A percentile compares a stretch with the other conserved stretches of the same genome.
phyloP scores from a whole-genome alignment of 30 jellyfish, hydroid and myxozoan species.

The Aurelia sp. region DNA sequence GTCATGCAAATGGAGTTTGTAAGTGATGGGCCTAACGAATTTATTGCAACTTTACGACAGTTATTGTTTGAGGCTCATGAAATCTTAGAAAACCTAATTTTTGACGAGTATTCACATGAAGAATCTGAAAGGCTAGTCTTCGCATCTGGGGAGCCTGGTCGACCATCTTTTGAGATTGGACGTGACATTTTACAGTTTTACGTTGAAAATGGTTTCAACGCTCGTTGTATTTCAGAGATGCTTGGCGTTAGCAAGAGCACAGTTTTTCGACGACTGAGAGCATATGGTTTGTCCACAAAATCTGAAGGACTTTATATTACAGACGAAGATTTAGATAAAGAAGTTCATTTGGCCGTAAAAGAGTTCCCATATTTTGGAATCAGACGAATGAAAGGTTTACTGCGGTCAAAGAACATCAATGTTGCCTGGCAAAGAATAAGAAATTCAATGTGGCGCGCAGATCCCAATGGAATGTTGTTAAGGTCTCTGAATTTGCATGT shows the following conservation, averaged over 20 bases:
- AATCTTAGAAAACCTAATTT: too few species aligned
- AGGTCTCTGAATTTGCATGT: conserved; percentile 13
- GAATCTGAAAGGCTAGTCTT: background rate
- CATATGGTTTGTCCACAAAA: conserved; percentile 31
- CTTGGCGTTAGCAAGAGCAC: conserved; percentile 49
- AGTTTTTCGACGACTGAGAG: conserved; percentile 30
- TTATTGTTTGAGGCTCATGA: background rate
- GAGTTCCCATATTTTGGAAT: conserved; percentile 30
- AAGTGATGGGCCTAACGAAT: conserved; percentile 16
- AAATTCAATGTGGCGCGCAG: conserved; percentile 50
- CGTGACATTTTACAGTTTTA: conserved; percentile 17
- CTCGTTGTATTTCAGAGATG: conserved; percentile 25
- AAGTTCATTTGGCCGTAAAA: conserved; percentile 22
- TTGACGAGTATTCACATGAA: too few species aligned
- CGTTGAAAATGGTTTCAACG: conserved; percentile 31
- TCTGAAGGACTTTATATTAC: conserved; percentile 7
- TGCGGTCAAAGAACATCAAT: conserved; percentile 20
- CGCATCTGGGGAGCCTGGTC: conserved; percentile 49
- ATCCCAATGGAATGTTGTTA: conserved; percentile 26
- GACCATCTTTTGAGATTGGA: conserved; percentile 28
- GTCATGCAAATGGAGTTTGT: conserved; percentile 35
- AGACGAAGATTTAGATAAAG: conserved; percentile 34
- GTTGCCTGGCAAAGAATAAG: conserved; percentile 36
- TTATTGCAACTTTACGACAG: conserved; percentile 12
- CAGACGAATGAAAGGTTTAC: conserved; percentile 36